phyloP scores from a whole-genome alignment of 2,888 invertebrate species.

The Netelia virgata region DNA sequence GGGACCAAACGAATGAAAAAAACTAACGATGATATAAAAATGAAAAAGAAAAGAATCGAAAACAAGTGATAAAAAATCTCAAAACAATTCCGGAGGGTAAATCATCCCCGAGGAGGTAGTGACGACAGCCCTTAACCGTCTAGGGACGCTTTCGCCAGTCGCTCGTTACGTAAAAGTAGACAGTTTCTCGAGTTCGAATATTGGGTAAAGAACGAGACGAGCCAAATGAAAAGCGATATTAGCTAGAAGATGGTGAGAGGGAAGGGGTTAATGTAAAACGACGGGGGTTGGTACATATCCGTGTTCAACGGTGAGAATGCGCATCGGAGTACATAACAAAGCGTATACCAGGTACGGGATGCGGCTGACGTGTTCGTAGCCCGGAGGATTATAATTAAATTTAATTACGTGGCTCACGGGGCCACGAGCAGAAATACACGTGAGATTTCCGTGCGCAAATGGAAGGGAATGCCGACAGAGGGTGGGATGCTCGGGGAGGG shows the following conservation, averaged over 20 bases:
- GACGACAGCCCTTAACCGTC: too few species aligned
- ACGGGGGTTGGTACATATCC: background rate
- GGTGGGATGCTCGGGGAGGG: background rate
- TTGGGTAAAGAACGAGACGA: too few species aligned
- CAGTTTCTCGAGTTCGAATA: too few species aligned
- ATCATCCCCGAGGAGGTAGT: too few species aligned
- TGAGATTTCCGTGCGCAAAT: constrained; percentile 74
- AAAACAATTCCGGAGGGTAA: background rate
- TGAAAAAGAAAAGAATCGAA: background rate
- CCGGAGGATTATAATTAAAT: constrained; percentile 81
- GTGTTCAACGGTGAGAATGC: constrained; percentile 22
- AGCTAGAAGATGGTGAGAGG: background rate
- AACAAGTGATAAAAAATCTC: background rate
- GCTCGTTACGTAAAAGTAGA: too few species aligned
- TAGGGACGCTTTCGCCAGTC: too few species aligned
- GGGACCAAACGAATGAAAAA: background rate
- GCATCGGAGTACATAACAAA: constrained; percentile 42
- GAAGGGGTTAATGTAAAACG: background rate
- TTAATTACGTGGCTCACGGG: constrained; percentile 79
- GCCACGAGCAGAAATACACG: constrained; percentile 75
- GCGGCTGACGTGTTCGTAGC: constrained; percentile 77
- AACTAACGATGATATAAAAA: constrained; percentile 1
- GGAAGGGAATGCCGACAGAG: background rate
- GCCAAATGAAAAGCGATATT: background rate
- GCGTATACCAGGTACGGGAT: constrained; percentile 60